phyloP scores from a whole-genome alignment of 1,140 invertebrate species.

The Ptiloglossa arizonensis region DNA sequence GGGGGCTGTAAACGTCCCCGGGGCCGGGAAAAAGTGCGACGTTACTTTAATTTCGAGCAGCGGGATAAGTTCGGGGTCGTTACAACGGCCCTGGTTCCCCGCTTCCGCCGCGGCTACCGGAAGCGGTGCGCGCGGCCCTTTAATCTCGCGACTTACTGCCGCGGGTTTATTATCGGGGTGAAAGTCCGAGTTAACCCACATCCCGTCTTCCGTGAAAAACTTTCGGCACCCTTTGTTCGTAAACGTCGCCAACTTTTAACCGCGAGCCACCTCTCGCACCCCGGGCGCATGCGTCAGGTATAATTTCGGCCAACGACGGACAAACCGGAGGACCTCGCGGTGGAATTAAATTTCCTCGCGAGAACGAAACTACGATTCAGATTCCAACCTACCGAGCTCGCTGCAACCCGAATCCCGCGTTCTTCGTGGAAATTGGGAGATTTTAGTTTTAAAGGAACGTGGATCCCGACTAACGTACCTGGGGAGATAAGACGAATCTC shows the following conservation, averaged over 20 bases:
- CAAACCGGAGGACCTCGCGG: background rate
- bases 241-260: slow-evolving; percentile 12
- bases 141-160: slow-evolving; percentile 52
- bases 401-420: too few relatives aligned
- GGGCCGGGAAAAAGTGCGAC: slow-evolving; percentile 24
- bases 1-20: slow-evolving; percentile 26
- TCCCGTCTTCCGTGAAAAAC: slow-evolving; percentile 40
- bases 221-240: slow-evolving; percentile 9
- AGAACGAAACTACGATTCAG: too few relatives aligned
- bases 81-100: background rate
- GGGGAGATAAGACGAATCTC: too few relatives aligned
- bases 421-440: too few relatives aligned
- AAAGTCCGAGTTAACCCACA: slow-evolving; percentile 50
- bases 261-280: background rate
- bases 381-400: too few relatives aligned
- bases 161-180: slow-evolving; percentile 49
- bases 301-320: slow-evolving; percentile 1
- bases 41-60: slow-evolving; percentile 52
- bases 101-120: background rate
- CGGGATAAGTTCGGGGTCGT: background rate
- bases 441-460: too few relatives aligned
- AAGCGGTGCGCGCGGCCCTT: slow-evolving; percentile 30
- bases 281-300: background rate
- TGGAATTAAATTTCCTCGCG: background rate
- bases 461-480: too few relatives aligned